Conservation (phyloP, 1,140 invertebrate genomes). For the Campoletis sonorensis region DNA sequence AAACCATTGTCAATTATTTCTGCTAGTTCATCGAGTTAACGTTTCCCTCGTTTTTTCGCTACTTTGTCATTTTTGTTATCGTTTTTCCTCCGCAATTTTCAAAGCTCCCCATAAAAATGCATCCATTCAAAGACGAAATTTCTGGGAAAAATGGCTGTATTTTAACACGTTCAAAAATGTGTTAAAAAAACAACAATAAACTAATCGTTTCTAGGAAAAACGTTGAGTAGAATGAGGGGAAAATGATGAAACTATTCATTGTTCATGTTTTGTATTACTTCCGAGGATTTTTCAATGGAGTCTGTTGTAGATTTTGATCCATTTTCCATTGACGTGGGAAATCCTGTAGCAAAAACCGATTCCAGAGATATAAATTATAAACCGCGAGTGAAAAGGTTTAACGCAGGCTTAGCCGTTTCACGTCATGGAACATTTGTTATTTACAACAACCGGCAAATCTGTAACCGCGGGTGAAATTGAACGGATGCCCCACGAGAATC, state of each 20-base stretch:
- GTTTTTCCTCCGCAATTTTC: too few relatives aligned
- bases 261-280: background rate
- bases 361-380: background rate
- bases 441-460: slow-evolving; percentile 8
- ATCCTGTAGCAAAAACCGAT: background rate
- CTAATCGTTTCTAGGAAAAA: too few relatives aligned
- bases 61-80: too few relatives aligned
- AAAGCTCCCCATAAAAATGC: too few relatives aligned
- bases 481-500: background rate
- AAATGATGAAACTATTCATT: too few relatives aligned
- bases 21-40: background rate
- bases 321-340: background rate
- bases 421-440: slow-evolving; percentile 26
- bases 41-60: too few relatives aligned
- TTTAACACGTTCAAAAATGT: too few relatives aligned
- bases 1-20: background rate
- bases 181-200: too few relatives aligned
- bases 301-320: background rate
- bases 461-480: background rate
- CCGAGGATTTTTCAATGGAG: too few relatives aligned
- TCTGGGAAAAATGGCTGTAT: too few relatives aligned
- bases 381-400: slow-evolving; percentile 16
- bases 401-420: slow-evolving; percentile 4
- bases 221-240: too few relatives aligned
- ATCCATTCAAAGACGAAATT: too few relatives aligned